Evolutionary conservation across 2,113 vertebrate genomes (phyloP).

Genomic region (Cromileptes altivelis): DNA sequence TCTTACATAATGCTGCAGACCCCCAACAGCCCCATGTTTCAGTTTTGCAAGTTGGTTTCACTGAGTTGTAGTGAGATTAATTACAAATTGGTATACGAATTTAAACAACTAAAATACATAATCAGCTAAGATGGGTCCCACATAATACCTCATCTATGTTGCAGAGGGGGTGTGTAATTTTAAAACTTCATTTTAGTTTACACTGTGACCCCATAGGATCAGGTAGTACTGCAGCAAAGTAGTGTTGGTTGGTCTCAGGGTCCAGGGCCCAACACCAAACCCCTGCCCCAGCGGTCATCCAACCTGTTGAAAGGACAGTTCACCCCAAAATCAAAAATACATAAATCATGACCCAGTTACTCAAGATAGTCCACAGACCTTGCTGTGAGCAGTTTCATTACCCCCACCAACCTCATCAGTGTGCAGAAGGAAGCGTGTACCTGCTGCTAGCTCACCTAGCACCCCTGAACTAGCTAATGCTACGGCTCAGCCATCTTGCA

Average conservation of each 20-base stretch:
- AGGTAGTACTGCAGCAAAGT: neutral
- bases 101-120: neutral
- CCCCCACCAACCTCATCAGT: no score
- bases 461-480: no score
- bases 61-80: neutral
- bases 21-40: neutral
- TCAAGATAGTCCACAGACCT: no score
- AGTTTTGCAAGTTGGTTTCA: neutral
- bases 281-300: neutral
- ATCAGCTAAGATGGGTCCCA: neutral
- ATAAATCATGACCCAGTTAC: no score
- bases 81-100: neutral
- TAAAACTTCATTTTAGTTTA: neutral
- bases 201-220: neutral
- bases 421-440: no score
- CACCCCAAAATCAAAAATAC: no score
- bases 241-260: neutral
- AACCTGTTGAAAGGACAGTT: neutral
- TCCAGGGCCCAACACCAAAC: no score
- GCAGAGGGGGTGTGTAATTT: no score
- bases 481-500: no score
- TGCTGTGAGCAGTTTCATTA: no score
- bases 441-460: no score
- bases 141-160: neutral
- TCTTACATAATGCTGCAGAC: neutral